Conservation (phyloP, 2,113 vertebrate genomes). For the Xerus inauris region DNA sequence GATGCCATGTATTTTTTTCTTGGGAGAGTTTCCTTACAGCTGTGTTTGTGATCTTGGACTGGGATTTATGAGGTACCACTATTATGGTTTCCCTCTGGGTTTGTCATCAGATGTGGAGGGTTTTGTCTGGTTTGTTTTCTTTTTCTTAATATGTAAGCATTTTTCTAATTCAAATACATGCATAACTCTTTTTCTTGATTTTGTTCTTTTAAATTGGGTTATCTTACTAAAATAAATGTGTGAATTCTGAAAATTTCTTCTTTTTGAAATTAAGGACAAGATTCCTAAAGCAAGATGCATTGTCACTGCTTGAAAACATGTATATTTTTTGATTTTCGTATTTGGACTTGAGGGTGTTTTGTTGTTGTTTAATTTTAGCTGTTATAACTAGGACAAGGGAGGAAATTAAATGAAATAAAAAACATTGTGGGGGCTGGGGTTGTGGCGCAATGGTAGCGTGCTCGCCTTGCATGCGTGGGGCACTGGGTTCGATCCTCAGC, state of each 20-base stretch:
- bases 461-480: too few species aligned
- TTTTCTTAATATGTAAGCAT: slow-evolving; percentile 28
- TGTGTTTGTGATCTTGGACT: slow-evolving; percentile 63
- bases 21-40: slow-evolving; percentile 65
- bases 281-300: background rate
- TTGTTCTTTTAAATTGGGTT: background rate
- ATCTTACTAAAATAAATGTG: slow-evolving; percentile 10
- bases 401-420: slow-evolving; percentile 28
- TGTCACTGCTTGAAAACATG: background rate
- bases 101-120: slow-evolving; percentile 39
- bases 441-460: too few species aligned
- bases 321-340: background rate
- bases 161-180: slow-evolving; percentile 47
- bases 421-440: too few species aligned
- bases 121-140: slow-evolving; percentile 54
- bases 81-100: slow-evolving; percentile 56
- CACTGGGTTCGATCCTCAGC: too few species aligned
- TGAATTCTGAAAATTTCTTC: slow-evolving; percentile 22
- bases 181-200: slow-evolving; percentile 11
- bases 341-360: background rate
- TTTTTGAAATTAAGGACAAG: background rate
- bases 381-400: background rate
- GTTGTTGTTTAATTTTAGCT: background rate
- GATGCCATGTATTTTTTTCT: slow-evolving; percentile 72
- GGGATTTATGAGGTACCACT: slow-evolving; percentile 64